Evolutionary conservation across 1,140 invertebrate genomes (phyloP).

Genomic region (Apolygus lucorum): DNA sequence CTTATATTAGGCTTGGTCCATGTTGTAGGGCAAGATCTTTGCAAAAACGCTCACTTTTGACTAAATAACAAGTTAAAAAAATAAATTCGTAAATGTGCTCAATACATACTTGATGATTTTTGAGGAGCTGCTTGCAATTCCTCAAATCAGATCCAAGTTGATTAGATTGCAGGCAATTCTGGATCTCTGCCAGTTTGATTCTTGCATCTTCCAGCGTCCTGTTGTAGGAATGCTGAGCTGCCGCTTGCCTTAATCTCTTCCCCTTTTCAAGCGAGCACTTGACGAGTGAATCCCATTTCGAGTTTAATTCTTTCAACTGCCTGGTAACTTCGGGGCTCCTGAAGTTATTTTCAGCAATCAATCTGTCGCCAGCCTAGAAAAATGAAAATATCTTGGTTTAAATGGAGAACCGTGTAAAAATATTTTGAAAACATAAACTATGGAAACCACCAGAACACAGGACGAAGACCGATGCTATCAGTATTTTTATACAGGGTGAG

Average conservation of each 20-base stretch:
- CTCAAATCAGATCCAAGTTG: slow-evolving; percentile 77
- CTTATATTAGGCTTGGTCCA: no score
- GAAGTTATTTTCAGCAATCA: slow-evolving; percentile 62
- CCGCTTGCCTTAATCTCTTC: slow-evolving; percentile 66
- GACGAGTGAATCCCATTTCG: slow-evolving; percentile 61
- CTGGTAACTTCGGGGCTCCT: slow-evolving; percentile 55
- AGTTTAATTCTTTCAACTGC: slow-evolving; percentile 57
- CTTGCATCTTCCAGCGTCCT: slow-evolving; percentile 66
- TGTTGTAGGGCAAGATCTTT: no score
- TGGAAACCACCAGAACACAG: no score
- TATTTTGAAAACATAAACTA: no score
- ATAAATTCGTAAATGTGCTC: not conserved
- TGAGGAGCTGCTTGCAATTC: slow-evolving; percentile 78
- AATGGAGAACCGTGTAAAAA: no score
- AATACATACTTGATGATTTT: slow-evolving; percentile 61
- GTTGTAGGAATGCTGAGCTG: slow-evolving; percentile 71
- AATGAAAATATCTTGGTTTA: no score
- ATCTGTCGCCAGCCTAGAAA: slow-evolving; percentile 48
- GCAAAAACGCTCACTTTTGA: no score
- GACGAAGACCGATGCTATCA: no score
- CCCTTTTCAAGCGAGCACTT: slow-evolving; percentile 72
- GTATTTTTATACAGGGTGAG: no score
- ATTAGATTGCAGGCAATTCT: slow-evolving; percentile 60
- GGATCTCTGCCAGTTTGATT: slow-evolving; percentile 69
- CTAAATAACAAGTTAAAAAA: not conserved